Percentiles rank a stretch among this genome's conserved stretches.
Conservation (phyloP, 64 coral and sea anemone species). For the Catalaphyllia jardinei region DNA sequence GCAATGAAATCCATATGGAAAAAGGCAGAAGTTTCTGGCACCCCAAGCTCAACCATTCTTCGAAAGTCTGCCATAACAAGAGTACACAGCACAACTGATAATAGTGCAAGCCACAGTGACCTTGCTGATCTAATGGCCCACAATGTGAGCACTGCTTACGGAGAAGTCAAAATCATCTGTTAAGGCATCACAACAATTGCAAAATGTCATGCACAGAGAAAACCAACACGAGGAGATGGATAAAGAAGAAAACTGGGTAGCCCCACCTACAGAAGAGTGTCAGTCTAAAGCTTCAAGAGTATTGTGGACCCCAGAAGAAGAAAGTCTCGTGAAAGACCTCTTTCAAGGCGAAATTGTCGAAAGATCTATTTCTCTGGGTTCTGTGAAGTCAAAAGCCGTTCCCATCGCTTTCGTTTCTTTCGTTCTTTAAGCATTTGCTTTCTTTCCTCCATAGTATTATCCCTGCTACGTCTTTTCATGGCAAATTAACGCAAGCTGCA, state of each 20-base stretch:
- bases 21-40: slow-evolving; percentile 21
- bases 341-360: slow-evolving; percentile 7
- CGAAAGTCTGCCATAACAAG: background rate
- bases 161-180: slow-evolving; percentile 2
- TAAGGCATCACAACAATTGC: background rate
- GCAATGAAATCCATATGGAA: slow-evolving; percentile 52
- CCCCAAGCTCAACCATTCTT: background rate
- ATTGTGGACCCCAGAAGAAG: background rate
- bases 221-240: background rate
- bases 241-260: no score
- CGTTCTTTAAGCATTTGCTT: no score
- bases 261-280: no score
- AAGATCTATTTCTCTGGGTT: background rate
- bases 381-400: background rate
- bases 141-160: background rate
- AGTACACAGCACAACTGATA: background rate
- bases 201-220: background rate
- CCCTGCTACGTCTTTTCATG: no score
- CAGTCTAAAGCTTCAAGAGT: background rate
- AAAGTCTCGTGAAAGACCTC: background rate
- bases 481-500: no score
- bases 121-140: background rate
- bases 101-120: background rate
- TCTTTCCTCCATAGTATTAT: no score
- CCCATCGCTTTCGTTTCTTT: no score